Evolutionary conservation across 2,113 vertebrate genomes (phyloP).

Genomic region (Orthochromis malagaraziensis): DNA sequence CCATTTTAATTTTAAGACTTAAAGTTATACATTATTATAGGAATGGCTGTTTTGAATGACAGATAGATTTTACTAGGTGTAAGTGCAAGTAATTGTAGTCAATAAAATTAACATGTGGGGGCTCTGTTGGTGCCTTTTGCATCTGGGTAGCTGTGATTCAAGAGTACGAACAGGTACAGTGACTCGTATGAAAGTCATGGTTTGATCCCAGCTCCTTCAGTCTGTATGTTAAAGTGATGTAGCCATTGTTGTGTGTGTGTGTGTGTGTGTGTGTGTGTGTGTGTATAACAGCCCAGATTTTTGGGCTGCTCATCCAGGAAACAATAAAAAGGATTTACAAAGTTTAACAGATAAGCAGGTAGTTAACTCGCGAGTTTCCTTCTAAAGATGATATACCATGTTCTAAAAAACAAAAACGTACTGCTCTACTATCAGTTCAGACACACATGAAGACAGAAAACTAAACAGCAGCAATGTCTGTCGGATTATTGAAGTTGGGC

Average conservation of each 20-base stretch:
- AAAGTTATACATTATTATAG: not conserved
- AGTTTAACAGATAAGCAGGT: not conserved
- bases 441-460: not conserved
- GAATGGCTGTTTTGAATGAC: not conserved
- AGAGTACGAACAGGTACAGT: not conserved
- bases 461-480: not conserved
- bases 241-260: not conserved
- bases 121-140: not conserved
- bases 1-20: not conserved
- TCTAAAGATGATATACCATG: not conserved
- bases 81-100: not conserved
- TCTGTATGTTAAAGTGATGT: not conserved
- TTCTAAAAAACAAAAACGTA: not conserved
- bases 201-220: not conserved
- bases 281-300: not conserved
- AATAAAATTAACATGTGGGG: not conserved
- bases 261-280: not conserved
- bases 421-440: not conserved
- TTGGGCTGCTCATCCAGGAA: not conserved
- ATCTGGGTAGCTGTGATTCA: not conserved
- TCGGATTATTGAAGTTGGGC: not conserved
- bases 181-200: not conserved
- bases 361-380: not conserved
- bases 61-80: not conserved
- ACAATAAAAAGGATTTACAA: not conserved